Base-by-base conservation (phyloP, 2,888 invertebrate genomes). In the Ptychoptera contaminata region DNA sequence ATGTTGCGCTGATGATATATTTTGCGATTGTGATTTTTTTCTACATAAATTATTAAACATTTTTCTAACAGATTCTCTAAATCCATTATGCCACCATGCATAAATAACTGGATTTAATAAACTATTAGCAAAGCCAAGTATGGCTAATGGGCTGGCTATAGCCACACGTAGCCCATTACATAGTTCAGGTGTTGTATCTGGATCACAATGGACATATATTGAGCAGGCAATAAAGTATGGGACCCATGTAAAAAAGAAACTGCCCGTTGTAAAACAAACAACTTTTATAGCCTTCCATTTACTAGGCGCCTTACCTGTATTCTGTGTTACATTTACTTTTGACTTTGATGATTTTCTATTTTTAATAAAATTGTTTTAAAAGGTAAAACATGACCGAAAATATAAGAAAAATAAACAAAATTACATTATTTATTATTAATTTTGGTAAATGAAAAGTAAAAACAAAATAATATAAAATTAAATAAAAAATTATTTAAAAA, bases 41-140 rank as follows among this genome's bases (percentile, higher is more conserved):
- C 32, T 15, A 29, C 16, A 39, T 15, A 16, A 8, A 11, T 16
- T 8, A 16, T 36, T 16, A 23, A 43, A 50, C 1, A 56, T 53
- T 42, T 51, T 52, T 32, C 47, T 53, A 1, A 53, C 44, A 0
- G 56, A 51, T 38, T 54, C 52, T 52, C 77, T 66, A 52, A 78
- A 79, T 0, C 77, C 77, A 56, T 74, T 76, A 56, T 79, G 77
- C 78, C 78, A 79, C 77, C 77, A 79, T 0, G 77, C 77, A 54
- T 78, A 79, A 50, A 79, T 77, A 16, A 79, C 56, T 1, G 79
- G 79, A 56, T 78, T 77, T 1, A 78, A 53, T 39, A 77, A 55
- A 51, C 76, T 76, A 52, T 77, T 78, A 1, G 68, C 53, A 50
- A 77, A 73, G 1, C 77, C 77, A 39, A 78, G 57, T 23, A 73